These are phyloP conservation scores for Cynoglossus semilaevis DNA, from an alignment of 2,113 vertebrate genomes.

Conservation along the genomic window DNA sequence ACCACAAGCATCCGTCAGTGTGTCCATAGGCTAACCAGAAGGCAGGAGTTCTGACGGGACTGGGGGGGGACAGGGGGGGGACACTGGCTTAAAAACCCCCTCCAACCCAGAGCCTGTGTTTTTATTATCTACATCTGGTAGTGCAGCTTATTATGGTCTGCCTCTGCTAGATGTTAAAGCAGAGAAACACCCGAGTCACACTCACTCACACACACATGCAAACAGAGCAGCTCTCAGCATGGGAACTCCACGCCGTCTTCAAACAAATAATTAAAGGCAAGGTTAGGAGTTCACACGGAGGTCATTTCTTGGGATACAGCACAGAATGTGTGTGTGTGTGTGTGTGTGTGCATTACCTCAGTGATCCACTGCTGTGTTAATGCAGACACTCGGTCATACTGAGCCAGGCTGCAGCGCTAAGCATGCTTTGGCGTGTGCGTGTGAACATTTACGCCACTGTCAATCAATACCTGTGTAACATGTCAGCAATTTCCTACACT, in stretches of 20 bases:
- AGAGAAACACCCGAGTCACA: slow-evolving; percentile 49
- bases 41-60: slow-evolving; percentile 50
- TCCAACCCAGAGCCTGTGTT: slow-evolving; percentile 69
- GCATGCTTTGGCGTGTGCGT: slow-evolving; percentile 31
- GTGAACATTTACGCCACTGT: slow-evolving; percentile 39
- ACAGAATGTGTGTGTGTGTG: slow-evolving; percentile 84
- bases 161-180: slow-evolving; percentile 70
- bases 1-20: slow-evolving; percentile 52
- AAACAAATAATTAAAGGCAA: slow-evolving; percentile 99
- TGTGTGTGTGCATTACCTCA: slow-evolving; percentile 84
- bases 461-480: slow-evolving; percentile 32
- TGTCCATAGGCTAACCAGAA: slow-evolving; percentile 62
- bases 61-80: slow-evolving; percentile 43
- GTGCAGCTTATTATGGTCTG: slow-evolving; percentile 84
- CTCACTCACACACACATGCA: slow-evolving; percentile 38
- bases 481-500: slow-evolving; percentile 46
- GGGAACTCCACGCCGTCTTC: slow-evolving; percentile 98
- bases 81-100: slow-evolving; percentile 58
- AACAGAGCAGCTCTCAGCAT: slow-evolving; percentile 84
- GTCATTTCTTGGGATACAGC: slow-evolving; percentile 95
- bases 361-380: slow-evolving; percentile 52
- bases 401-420: slow-evolving; percentile 42
- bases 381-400: slow-evolving; percentile 44
- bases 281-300: slow-evolving; percentile 92
- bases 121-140: slow-evolving; percentile 97